Evolutionary conservation across 2,113 vertebrate species (phyloP).

Genomic region (Larimichthys polyactis): DNA sequence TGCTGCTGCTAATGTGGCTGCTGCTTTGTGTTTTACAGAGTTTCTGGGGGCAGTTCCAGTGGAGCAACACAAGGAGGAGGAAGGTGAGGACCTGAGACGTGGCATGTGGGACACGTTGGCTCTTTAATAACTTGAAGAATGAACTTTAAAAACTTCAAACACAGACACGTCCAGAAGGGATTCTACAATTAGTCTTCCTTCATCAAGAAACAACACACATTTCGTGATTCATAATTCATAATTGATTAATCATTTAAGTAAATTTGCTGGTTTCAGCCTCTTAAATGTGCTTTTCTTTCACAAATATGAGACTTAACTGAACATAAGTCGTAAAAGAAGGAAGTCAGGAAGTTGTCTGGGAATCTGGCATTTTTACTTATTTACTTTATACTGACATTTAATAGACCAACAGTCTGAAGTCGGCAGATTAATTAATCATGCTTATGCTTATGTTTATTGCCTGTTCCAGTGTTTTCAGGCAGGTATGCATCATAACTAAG

Average conservation of each 20-base stretch:
- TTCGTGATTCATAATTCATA: neutral
- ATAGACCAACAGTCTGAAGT: neutral
- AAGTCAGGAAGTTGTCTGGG: neutral
- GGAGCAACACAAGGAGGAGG: conserved; percentile 71
- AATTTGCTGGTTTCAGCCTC: neutral
- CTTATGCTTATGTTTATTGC: too few species aligned
- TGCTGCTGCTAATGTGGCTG: conserved; percentile 70
- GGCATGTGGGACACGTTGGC: conserved; percentile 19
- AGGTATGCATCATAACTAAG: too few species aligned
- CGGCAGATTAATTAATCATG: neutral
- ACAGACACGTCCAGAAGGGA: neutral
- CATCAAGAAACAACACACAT: neutral
- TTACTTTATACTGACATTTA: neutral
- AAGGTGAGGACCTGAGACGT: conserved; percentile 73
- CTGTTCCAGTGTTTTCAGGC: too few species aligned
- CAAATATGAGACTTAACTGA: too few species aligned
- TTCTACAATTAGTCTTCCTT: neutral
- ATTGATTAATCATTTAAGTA: neutral
- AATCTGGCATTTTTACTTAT: neutral
- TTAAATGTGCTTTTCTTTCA: neutral
- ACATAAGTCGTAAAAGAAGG: too few species aligned
- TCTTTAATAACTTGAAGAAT: neutral
- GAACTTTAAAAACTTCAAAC: neutral
- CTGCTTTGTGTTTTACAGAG: conserved; percentile 79
- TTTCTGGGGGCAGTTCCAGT: conserved; percentile 83